Base-by-base conservation (phyloP, 2,797 vertebrate genomes). In the Periophthalmus magnuspinnatus region DNA sequence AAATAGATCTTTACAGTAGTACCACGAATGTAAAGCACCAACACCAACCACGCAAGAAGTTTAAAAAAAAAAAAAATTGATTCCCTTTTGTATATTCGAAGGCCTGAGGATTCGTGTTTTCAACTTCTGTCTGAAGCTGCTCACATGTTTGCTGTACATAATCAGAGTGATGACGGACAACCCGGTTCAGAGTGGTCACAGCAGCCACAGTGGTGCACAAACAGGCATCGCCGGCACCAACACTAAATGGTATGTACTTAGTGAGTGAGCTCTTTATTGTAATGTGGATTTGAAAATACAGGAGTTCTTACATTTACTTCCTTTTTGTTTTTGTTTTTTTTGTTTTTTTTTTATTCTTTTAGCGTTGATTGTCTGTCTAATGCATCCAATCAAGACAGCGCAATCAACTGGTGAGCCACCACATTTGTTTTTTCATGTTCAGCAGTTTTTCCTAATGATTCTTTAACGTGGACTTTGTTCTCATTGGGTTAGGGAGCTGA, bases 81-180 rank as follows among this genome's bases (percentile, higher is more conserved):
- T 50, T 50, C 10, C 7, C 24, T 38, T 59, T 52, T 81, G 50
- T 65, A 0, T 17, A 0, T 0, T 24, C 10, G 54, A 74, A 99
- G 97, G 97, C 84, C 92, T 99, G 72, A 90, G 97, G 86, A 98
- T 98, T 67, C 95, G 97, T 17, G 94, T 98, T 65, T 97, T 98
- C 89, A 97, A 97, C 91, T 98, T 99, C 91, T 97, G 94, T 0
- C 92, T 99, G 90, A 98, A 98, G 94, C 94, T 99, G 71, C 94
- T 99, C 65, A 97, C 96, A 47, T 99, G 97, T 61, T 93, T 98
- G 67, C 93, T 99, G 11, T 99, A 99, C 88, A 96, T 97, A 2
- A 95, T 98, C 10, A 93, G 97, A 0, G 97, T 99, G 45, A 93
- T 97, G 85, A 94, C 97, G 0, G 97, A 98, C 41, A 94, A 96